Evolutionary conservation across 1,140 invertebrate species (phyloP).

Genomic region (Drosophila bocqueti): DNA sequence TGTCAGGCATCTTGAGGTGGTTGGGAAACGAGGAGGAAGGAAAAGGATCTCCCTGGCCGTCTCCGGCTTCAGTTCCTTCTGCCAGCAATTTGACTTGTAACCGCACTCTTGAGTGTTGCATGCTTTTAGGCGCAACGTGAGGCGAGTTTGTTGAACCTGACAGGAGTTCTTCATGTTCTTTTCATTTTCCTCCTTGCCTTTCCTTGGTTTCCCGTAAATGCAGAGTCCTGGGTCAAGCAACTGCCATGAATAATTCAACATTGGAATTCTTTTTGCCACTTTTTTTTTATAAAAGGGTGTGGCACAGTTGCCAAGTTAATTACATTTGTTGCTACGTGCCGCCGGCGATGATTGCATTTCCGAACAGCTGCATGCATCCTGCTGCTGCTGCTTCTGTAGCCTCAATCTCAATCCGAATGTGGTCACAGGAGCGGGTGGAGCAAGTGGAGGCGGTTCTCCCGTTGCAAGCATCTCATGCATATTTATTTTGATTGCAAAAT

Average conservation of each 20-base stretch:
- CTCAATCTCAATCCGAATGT: conserved; percentile 38
- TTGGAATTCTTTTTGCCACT: conserved; percentile 29
- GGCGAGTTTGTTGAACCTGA: conserved; percentile 78
- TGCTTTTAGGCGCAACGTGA: conserved; percentile 81
- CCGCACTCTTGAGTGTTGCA: conserved; percentile 75
- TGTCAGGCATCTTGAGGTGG: conserved; percentile 45
- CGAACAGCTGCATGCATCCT: conserved; percentile 41
- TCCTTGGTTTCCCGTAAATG: background rate
- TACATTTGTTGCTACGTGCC: conserved; percentile 75
- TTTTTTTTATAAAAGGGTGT: conserved; percentile 29
- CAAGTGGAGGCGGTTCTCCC: conserved; percentile 1
- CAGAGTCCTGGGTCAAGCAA: conserved; percentile 71
- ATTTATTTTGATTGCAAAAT: conserved; percentile 60
- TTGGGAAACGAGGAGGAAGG: background rate
- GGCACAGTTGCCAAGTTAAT: conserved; percentile 70
- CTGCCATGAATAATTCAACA: conserved; percentile 77
- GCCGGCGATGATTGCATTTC: conserved; percentile 64
- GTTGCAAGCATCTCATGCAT: conserved; percentile 23
- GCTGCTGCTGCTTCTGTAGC: conserved; percentile 20
- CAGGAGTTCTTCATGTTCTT: conserved; percentile 43
- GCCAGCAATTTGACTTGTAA: conserved; percentile 76
- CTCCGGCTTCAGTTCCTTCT: conserved; percentile 9
- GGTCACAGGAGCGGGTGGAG: conserved; percentile 9
- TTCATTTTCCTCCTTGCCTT: conserved; percentile 20
- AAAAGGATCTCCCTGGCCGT: background rate